Conservation (phyloP, 2,113 vertebrate species). For the Labeo rohita region DNA sequence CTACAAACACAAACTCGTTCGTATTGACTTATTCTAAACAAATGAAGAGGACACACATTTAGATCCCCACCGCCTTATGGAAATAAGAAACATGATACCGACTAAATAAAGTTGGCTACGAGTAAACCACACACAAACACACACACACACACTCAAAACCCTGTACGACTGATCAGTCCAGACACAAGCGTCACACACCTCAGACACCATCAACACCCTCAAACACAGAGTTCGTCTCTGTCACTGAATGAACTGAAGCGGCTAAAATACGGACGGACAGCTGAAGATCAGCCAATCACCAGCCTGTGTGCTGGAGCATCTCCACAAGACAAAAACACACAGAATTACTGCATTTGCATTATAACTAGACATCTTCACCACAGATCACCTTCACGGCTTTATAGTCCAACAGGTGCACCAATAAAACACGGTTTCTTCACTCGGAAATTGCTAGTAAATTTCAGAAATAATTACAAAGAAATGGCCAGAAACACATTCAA, state of each 20-base stretch:
- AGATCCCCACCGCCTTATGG: neutral
- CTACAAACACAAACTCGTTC: neutral
- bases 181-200: neutral
- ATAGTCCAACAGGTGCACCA: neutral
- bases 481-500: neutral
- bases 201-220: neutral
- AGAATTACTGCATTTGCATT: neutral
- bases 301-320: neutral
- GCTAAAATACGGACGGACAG: neutral
- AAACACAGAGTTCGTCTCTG: neutral
- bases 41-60: conserved; percentile 2
- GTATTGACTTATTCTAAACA: neutral
- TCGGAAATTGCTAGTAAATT: neutral
- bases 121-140: neutral
- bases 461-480: neutral
- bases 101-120: neutral
- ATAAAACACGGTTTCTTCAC: neutral
- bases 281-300: neutral
- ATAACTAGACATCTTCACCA: neutral
- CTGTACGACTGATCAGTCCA: neutral
- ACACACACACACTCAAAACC: neutral
- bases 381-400: neutral
- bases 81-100: neutral
- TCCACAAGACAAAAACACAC: no score
- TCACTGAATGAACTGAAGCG: neutral